Evolutionary conservation across 2,113 vertebrate species (phyloP), one percentile per base, ranked within the genome.

Genomic region (Spheniscus mendiculus): DNA sequence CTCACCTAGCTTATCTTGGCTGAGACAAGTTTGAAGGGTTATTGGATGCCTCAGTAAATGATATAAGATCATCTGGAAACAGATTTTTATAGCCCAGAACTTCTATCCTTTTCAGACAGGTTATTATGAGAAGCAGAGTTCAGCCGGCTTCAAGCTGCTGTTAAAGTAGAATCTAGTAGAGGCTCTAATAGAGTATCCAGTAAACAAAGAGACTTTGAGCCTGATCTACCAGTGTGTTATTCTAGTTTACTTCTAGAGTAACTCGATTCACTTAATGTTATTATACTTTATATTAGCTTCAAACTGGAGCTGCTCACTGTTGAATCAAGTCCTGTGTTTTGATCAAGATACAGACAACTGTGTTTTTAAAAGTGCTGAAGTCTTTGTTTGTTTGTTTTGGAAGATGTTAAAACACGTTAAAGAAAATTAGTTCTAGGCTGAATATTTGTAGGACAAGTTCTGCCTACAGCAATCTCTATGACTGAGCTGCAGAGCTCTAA

Each of bases 391-490:
- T 71, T 97, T 96, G 70, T 93, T 97, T 96, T 95, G 96, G 93
- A 90, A 96, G 93, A 79, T 77, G 93, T 96, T 97, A 89, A 94
- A 96, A 91, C 93, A 82, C 15, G 87, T 96, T 87, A 87, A 94
- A 89, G 84, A 94, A 97, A 95, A 97, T 93, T 93, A 94, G 77
- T 96, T 93, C 62, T 89, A 79, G 58, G 91, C 34, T 91, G 93
- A 97, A 91, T 93, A 89, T 94, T 91, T 95, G 58, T 97, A 90
- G 85, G 96, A 95, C 95, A 96, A 80, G 77, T 87, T 93, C 93
- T 97, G 94, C 95, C 96, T 96, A 62, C 87, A 96, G 96, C 95
- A 96, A 66, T 93, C 40, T 69, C 52, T 81, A 12, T 87, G 87
- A 65, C 77, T 89, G 93, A 95, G 66, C 73, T 85, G 47, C 77